A percentile compares a stretch with the other conserved stretches of the same genome.
Evolutionary conservation across 2,113 vertebrate species (phyloP).

Genomic region (Scortum barcoo): DNA sequence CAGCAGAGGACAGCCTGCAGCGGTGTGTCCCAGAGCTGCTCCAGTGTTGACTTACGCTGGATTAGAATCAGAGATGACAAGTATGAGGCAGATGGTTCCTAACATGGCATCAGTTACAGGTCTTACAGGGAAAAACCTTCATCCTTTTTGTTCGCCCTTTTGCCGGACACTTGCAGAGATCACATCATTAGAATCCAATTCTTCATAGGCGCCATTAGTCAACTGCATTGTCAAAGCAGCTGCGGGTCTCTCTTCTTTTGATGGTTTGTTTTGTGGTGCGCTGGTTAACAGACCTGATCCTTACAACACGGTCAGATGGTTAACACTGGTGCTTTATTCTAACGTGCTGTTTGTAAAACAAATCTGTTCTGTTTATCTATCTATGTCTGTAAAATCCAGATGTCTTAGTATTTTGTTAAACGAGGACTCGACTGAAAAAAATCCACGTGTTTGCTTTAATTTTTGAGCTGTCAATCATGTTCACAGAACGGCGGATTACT

Average conservation of each 20-base stretch:
- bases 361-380: neutral
- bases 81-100: constrained; percentile 94
- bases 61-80: constrained; percentile 94
- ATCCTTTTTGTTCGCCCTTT: constrained; percentile 86
- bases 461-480: constrained; percentile 17
- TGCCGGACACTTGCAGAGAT: constrained; percentile 36
- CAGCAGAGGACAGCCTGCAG: constrained; percentile 85
- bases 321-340: constrained; percentile 52
- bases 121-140: constrained; percentile 90
- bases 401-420: constrained; percentile 17
- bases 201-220: constrained; percentile 88
- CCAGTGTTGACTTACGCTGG: constrained; percentile 89
- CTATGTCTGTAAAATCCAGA: constrained; percentile 14
- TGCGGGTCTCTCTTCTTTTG: constrained; percentile 83
- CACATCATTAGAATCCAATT: constrained; percentile 91
- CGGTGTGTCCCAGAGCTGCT: constrained; percentile 87
- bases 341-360: neutral
- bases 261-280: constrained; percentile 83
- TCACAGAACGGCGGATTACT: constrained; percentile 1
- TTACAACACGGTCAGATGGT: constrained; percentile 78
- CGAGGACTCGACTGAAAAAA: neutral
- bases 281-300: constrained; percentile 82
- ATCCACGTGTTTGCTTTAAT: constrained; percentile 21
- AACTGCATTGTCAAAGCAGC: constrained; percentile 84
- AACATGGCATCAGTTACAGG: constrained; percentile 94